Conservation (phyloP, 1,140 invertebrate species). For the Sinonovacula constricta region DNA sequence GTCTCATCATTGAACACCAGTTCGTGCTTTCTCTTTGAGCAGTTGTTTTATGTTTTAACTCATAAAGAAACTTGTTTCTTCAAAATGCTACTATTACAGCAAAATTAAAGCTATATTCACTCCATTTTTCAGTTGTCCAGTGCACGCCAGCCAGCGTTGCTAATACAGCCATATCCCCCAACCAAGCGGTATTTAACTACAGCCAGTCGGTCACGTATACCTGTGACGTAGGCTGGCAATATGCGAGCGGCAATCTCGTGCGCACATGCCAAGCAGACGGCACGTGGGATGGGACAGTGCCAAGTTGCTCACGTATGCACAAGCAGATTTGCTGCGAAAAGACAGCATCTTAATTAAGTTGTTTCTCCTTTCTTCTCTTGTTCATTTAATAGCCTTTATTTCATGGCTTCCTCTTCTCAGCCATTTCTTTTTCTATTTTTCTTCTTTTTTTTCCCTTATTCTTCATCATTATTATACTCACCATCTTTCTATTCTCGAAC, state of each 20-base stretch:
- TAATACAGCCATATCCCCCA: background rate
- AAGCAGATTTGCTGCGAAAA: too few species aligned
- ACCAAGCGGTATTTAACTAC: conserved; percentile 1
- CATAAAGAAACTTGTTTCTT: background rate
- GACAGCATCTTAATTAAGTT: too few species aligned
- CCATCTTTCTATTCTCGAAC: too few species aligned
- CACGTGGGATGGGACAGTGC: conserved; percentile 16
- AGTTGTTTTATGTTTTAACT: background rate
- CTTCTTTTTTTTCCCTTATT: too few species aligned
- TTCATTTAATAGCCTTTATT: too few species aligned
- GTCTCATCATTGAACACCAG: too few species aligned
- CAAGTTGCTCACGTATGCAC: conserved; percentile 46
- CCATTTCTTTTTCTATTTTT: too few species aligned
- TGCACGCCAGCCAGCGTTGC: conserved; percentile 8
- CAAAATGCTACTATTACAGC: background rate
- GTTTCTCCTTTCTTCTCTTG: too few species aligned
- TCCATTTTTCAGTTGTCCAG: conserved; percentile 8
- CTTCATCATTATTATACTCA: too few species aligned
- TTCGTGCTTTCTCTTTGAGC: background rate
- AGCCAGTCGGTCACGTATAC: conserved; percentile 11
- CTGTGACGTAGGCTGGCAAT: conserved; percentile 29
- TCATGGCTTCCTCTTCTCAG: too few species aligned
- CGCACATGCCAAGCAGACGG: conserved; percentile 26
- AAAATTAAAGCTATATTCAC: background rate
- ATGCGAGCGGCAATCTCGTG: conserved; percentile 1